These are phyloP conservation scores for Bombus affinis DNA, from an alignment of 1,140 invertebrate species.

Conservation along the genomic window DNA sequence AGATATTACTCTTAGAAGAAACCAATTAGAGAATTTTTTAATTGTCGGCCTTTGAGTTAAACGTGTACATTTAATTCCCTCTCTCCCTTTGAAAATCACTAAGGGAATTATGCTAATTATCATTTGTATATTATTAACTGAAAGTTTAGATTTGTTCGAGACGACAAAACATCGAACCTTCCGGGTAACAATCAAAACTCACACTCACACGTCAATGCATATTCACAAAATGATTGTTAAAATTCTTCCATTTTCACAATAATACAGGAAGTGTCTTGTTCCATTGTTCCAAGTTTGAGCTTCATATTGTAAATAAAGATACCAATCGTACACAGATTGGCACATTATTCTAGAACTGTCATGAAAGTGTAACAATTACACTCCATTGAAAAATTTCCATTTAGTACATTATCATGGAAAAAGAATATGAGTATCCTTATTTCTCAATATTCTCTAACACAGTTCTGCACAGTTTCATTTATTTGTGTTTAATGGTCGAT, in stretches of 20 bases:
- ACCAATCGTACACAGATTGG: constrained; percentile 30
- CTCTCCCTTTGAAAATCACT: background rate
- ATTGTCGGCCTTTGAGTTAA: constrained; percentile 8
- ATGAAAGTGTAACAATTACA: constrained; percentile 21
- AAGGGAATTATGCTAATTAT: background rate
- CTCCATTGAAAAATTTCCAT: constrained; percentile 9
- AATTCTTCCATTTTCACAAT: constrained; percentile 51
- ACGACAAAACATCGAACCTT: constrained; percentile 51
- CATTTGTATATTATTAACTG: constrained; percentile 34
- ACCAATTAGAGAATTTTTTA: background rate
- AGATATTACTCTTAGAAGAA: background rate
- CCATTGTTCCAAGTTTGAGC: constrained; percentile 54
- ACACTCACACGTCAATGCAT: constrained; percentile 60
- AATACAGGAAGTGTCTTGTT: constrained; percentile 46
- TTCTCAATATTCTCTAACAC: constrained; percentile 47
- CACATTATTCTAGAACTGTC: constrained; percentile 43
- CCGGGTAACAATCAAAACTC: constrained; percentile 56
- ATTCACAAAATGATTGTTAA: constrained; percentile 54
- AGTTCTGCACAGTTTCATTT: constrained; percentile 43
- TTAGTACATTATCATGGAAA: constrained; percentile 40
- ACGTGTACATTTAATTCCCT: background rate
- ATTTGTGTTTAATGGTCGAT: constrained; percentile 54
- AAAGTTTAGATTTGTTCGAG: constrained; percentile 23
- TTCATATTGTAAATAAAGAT: constrained; percentile 58
- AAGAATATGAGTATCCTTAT: constrained; percentile 40